These are phyloP conservation scores for Montipora cactus DNA, from an alignment of 64 coral and sea anemone genomes.

Conservation along the genomic window DNA sequence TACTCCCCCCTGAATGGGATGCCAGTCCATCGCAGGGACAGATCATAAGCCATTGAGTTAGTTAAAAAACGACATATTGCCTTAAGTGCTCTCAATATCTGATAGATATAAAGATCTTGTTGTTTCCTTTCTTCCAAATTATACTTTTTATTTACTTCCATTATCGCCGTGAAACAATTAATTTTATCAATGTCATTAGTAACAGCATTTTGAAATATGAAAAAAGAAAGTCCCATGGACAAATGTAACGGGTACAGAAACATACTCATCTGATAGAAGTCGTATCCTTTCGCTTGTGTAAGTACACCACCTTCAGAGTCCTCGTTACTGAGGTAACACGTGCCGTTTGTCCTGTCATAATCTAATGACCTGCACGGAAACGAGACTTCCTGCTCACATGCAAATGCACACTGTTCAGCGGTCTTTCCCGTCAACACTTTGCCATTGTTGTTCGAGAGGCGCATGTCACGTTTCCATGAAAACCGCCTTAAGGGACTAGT, in stretches of 20 bases:
- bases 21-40: too few species aligned
- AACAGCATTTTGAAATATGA: not conserved
- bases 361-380: constrained; percentile 97
- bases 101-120: too few species aligned
- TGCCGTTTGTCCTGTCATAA: constrained; percentile 64
- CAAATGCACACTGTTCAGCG: constrained; percentile 76
- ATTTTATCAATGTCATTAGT: too few species aligned
- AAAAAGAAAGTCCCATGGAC: not conserved
- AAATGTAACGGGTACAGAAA: not conserved
- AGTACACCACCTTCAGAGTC: not conserved
- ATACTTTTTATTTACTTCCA: too few species aligned
- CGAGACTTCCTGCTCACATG: constrained; percentile 68
- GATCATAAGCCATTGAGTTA: too few species aligned
- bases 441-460: constrained; percentile 63
- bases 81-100: too few species aligned
- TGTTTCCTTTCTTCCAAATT: too few species aligned
- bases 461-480: constrained; percentile 50
- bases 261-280: constrained; percentile 95
- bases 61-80: too few species aligned
- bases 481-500: constrained; percentile 71
- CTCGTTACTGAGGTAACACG: constrained; percentile 82
- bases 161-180: too few species aligned
- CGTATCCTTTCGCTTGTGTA: constrained; percentile 27
- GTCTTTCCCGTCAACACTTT: constrained; percentile 56
- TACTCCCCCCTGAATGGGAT: too few species aligned